A percentile compares a stretch with the other conserved stretches of the same genome.
Conservation (phyloP, 2,888 invertebrate species). For the Vannuccia rotundouncinata region DNA sequence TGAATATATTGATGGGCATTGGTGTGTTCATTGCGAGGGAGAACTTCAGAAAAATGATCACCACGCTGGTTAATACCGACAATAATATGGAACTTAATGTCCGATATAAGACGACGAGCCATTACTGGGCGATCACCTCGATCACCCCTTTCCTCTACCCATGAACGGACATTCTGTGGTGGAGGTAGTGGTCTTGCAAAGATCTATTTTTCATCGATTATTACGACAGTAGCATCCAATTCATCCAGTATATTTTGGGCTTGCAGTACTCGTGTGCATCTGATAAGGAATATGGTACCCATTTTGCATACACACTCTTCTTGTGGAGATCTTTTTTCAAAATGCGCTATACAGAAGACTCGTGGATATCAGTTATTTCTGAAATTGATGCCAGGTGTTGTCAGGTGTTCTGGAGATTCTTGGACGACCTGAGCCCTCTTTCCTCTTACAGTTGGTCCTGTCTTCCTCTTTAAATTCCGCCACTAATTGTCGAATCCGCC, state of each 20-base stretch:
- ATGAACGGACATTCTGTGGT: background rate
- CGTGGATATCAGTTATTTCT: background rate
- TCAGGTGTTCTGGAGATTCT: background rate
- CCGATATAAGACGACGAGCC: no score
- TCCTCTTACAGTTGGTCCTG: conserved; percentile 15
- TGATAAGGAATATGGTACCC: conserved; percentile 22
- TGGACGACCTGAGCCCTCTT: conserved; percentile 21
- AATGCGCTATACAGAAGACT: conserved; percentile 1
- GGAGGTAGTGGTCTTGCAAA: conserved; percentile 22
- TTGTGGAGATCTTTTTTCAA: conserved; percentile 5
- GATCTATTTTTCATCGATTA: conserved; percentile 29
- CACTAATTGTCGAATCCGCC: conserved; percentile 8
- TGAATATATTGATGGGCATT: no score
- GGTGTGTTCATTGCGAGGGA: no score
- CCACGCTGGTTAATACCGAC: no score
- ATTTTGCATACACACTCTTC: conserved; percentile 14
- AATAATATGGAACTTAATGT: no score
- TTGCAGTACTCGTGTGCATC: conserved; percentile 8
- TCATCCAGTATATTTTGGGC: conserved; percentile 4
- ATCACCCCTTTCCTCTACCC: background rate
- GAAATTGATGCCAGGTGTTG: conserved; percentile 14
- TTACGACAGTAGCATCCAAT: conserved; percentile 11
- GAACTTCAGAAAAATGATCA: no score
- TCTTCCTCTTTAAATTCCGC: conserved; percentile 15
- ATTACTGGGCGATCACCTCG: no score